These are phyloP conservation scores for Paraescarpia echinospica DNA, from an alignment of 1,140 invertebrate genomes.

Conservation along the genomic window DNA sequence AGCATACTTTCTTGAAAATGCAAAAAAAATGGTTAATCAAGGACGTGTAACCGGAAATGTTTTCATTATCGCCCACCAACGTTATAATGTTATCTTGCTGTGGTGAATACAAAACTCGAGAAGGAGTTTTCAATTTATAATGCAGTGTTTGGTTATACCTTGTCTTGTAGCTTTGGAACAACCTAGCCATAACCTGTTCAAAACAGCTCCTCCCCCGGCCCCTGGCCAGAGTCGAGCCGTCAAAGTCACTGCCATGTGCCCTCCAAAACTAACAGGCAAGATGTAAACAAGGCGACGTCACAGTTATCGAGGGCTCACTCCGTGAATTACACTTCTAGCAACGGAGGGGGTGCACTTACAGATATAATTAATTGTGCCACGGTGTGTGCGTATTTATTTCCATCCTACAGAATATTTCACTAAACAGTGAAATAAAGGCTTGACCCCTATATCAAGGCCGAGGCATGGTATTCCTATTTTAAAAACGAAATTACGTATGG, in stretches of 20 bases:
- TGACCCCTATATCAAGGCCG: too few relatives aligned
- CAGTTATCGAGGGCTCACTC: background rate
- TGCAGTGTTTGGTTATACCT: background rate
- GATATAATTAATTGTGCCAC: background rate
- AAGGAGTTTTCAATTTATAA: background rate
- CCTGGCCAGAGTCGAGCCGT: background rate
- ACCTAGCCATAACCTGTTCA: background rate
- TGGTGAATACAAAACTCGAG: background rate
- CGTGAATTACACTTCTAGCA: background rate
- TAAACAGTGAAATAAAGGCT: too few relatives aligned
- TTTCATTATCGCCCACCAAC: background rate
- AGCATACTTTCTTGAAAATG: background rate
- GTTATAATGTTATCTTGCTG: background rate
- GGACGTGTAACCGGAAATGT: background rate
- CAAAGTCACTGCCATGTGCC: background rate
- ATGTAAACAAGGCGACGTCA: background rate
- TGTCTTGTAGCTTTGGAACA: background rate
- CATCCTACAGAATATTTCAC: too few relatives aligned
- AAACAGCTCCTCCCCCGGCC: background rate
- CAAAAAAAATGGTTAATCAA: background rate
- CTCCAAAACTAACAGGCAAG: background rate
- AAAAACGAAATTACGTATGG: too few relatives aligned
- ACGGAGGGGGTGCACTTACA: background rate
- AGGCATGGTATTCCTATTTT: too few relatives aligned
- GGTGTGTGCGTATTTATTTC: background rate